Evolutionary conservation across 2,113 vertebrate species (phyloP).

Genomic region (Gobiocypris rarus): DNA sequence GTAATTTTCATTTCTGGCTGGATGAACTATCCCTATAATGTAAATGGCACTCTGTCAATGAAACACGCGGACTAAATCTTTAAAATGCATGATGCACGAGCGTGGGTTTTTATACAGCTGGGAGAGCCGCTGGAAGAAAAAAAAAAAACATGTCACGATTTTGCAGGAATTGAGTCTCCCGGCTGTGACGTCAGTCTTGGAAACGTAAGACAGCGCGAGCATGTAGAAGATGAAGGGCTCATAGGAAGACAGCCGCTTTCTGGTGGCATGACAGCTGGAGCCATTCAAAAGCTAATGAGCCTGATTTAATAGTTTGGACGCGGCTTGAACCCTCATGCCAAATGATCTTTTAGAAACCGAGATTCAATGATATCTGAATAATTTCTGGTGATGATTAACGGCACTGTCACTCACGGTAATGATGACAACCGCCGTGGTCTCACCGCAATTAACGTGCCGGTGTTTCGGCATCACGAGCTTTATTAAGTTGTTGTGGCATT

Average conservation of each 20-base stretch:
- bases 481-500: neutral
- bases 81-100: neutral
- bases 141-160: conserved; percentile 22
- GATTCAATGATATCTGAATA: neutral
- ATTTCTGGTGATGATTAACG: conserved; percentile 21
- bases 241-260: neutral
- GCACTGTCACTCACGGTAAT: neutral
- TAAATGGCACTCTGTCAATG: neutral
- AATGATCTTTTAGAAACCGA: neutral
- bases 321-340: conserved; percentile 6
- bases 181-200: conserved; percentile 44
- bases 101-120: neutral
- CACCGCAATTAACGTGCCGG: neutral
- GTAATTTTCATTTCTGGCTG: too few species aligned
- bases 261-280: conserved; percentile 27
- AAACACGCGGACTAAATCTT: neutral
- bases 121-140: neutral
- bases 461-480: neutral
- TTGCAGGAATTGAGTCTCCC: conserved; percentile 23
- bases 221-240: conserved; percentile 1
- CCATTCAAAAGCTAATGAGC: conserved; percentile 35
- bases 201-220: neutral
- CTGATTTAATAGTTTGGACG: conserved; percentile 6
- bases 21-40: too few species aligned
- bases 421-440: conserved; percentile 14